Conservation (phyloP, 2,888 invertebrate genomes). For the Brachylomia viminalis region DNA sequence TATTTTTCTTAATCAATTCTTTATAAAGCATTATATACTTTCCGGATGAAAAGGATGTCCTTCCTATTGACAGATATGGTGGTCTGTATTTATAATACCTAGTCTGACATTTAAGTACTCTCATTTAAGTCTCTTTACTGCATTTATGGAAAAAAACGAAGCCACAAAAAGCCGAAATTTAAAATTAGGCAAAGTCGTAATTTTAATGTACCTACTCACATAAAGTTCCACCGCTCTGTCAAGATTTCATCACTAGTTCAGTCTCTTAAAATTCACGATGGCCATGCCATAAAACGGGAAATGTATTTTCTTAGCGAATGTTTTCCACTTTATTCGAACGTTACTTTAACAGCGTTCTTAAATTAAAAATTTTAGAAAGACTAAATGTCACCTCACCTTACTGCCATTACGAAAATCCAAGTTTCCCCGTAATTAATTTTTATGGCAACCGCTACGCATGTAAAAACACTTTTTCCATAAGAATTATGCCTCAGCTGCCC, state of each 20-base stretch:
- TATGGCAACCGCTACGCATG: constrained; percentile 62
- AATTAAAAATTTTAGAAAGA: constrained; percentile 51
- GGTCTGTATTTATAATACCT: background rate
- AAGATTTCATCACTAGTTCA: constrained; percentile 52
- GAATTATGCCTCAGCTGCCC: constrained; percentile 59
- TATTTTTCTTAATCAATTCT: background rate
- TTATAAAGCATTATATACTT: background rate
- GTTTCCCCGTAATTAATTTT: constrained; percentile 66
- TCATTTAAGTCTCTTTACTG: background rate
- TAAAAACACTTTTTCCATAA: constrained; percentile 61
- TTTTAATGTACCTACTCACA: constrained; percentile 32
- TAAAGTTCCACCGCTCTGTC: constrained; percentile 41
- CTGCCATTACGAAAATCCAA: constrained; percentile 61
- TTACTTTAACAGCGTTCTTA: constrained; percentile 55
- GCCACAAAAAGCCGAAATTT: constrained; percentile 16
- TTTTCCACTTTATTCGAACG: constrained; percentile 58
- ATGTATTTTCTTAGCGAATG: constrained; percentile 55
- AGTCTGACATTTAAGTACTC: background rate
- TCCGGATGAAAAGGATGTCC: background rate
- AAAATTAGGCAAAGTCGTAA: background rate
- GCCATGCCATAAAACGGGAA: constrained; percentile 50
- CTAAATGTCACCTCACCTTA: constrained; percentile 56
- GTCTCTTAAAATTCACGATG: constrained; percentile 46
- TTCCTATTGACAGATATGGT: background rate
- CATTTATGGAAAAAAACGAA: constrained; percentile 4